phyloP scores from a whole-genome alignment of 2,113 vertebrate genomes.

The Promerops cafer region DNA sequence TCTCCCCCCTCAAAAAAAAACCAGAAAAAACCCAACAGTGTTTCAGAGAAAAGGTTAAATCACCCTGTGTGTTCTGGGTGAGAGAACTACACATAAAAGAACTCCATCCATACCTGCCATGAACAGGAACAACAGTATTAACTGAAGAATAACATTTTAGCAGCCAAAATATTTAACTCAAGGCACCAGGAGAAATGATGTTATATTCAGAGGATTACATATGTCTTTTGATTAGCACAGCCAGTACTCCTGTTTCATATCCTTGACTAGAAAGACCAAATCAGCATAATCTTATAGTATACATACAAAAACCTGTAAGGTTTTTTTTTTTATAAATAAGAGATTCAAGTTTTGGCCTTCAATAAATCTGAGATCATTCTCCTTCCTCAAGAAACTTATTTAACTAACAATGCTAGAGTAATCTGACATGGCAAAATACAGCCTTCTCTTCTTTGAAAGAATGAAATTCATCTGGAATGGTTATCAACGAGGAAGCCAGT shows the following conservation, averaged over 20 bases:
- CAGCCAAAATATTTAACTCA: background rate
- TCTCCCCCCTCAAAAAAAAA: background rate
- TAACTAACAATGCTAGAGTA: background rate
- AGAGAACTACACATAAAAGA: background rate
- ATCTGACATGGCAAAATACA: background rate
- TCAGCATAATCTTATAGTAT: background rate
- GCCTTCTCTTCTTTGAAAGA: background rate
- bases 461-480: background rate
- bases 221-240: background rate
- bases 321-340: background rate
- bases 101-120: background rate
- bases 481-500: background rate
- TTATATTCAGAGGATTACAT: background rate
- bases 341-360: background rate
- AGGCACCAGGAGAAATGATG: background rate
- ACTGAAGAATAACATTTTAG: background rate
- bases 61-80: background rate
- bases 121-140: background rate
- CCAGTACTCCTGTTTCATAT: background rate
- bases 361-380: background rate
- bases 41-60: background rate
- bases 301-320: background rate
- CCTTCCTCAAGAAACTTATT: background rate
- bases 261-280: background rate
- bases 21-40: too few relatives aligned